Evolutionary conservation across 1,140 invertebrate species (phyloP).

Genomic region (Andrena cerasifolii): DNA sequence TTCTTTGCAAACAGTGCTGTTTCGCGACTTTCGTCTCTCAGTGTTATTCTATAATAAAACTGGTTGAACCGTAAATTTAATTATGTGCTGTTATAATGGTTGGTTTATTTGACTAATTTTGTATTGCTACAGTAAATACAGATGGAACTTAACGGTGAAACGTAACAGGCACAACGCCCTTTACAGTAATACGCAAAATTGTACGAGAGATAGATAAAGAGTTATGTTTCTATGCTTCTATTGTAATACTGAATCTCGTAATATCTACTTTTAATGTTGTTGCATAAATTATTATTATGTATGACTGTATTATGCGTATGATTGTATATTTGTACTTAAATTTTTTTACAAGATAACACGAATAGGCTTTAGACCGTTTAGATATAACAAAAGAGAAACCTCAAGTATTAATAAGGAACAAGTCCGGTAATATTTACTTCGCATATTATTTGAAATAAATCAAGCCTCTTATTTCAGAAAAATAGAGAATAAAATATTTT

Average conservation of each 20-base stretch:
- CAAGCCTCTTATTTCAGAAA: constrained; percentile 71
- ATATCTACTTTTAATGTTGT: not conserved
- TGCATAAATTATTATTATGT: constrained; percentile 32
- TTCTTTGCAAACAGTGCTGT: not conserved
- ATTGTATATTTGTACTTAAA: constrained; percentile 57
- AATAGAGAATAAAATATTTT: constrained; percentile 66
- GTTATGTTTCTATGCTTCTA: not conserved
- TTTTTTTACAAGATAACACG: constrained; percentile 42
- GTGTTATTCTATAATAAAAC: constrained; percentile 68
- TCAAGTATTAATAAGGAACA: constrained; percentile 53
- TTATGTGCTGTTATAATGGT: constrained; percentile 48
- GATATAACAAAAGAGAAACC: constrained; percentile 38
- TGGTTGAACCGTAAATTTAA: constrained; percentile 43
- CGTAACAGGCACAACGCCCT: not conserved
- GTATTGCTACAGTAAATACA: constrained; percentile 65
- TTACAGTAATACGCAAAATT: not conserved
- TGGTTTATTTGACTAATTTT: constrained; percentile 64
- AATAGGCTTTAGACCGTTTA: constrained; percentile 45
- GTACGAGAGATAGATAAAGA: not conserved
- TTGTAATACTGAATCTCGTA: not conserved
- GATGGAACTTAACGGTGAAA: constrained; percentile 41
- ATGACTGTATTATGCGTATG: constrained; percentile 55
- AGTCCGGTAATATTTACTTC: constrained; percentile 49
- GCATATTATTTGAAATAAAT: constrained; percentile 55
- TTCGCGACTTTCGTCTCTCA: constrained; percentile 32